Conservation (phyloP, 2,888 invertebrate genomes). For the Oscheius sp. region DNA sequence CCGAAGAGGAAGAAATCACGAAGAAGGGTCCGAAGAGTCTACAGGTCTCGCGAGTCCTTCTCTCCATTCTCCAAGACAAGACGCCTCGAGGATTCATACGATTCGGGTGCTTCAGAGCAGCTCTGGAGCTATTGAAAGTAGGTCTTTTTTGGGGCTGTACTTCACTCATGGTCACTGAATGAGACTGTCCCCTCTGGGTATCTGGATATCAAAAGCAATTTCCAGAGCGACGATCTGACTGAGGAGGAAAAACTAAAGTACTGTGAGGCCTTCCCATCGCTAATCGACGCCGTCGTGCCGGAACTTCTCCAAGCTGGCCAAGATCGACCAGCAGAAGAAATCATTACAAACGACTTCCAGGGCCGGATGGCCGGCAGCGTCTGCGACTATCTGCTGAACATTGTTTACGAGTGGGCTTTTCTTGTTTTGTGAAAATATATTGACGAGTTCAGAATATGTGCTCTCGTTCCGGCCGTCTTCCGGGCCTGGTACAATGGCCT, state of each 20-base stretch:
- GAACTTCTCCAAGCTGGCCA: conserved; percentile 26
- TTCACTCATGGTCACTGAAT: too few relatives aligned
- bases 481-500: conserved; percentile 75
- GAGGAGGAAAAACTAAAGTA: conserved; percentile 43
- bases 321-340: background rate
- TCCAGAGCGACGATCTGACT: background rate
- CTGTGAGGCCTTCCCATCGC: conserved; percentile 40
- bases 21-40: background rate
- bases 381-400: conserved; percentile 21
- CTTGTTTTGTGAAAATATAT: background rate
- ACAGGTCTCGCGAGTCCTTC: background rate
- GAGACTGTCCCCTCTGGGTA: too few relatives aligned
- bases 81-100: background rate
- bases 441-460: conserved; percentile 64
- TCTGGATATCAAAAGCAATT: background rate
- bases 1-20: conserved; percentile 21
- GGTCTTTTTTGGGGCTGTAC: background rate
- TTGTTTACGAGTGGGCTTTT: conserved; percentile 22
- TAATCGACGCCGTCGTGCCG: conserved; percentile 41
- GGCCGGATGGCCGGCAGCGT: too few relatives aligned
- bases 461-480: conserved; percentile 74
- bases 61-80: background rate
- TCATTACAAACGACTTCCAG: too few relatives aligned
- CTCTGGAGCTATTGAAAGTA: conserved; percentile 36
- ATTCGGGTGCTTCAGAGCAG: conserved; percentile 28